These are phyloP conservation scores for Cyanistes caeruleus DNA, from an alignment of 2,113 vertebrate species.

Conservation along the genomic window DNA sequence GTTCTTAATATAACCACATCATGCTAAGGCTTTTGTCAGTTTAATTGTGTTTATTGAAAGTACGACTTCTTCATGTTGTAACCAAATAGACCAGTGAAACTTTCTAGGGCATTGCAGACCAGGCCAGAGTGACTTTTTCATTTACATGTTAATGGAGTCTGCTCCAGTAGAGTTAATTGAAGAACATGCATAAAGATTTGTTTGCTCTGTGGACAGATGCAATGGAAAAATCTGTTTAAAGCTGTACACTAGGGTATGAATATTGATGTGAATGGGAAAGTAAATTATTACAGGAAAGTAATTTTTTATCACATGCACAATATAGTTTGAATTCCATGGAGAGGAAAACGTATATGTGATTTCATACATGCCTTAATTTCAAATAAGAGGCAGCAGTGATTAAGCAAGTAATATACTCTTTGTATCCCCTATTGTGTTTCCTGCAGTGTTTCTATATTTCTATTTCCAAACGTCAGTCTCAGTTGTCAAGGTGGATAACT, in stretches of 20 bases:
- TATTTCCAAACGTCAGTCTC: neutral
- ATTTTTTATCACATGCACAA: slow-evolving; percentile 27
- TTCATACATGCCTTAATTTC: slow-evolving; percentile 43
- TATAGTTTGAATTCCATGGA: slow-evolving; percentile 20
- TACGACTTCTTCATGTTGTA: neutral
- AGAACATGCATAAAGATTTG: slow-evolving; percentile 57
- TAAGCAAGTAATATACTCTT: neutral
- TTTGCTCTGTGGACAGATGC: slow-evolving; percentile 58
- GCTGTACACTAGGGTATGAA: slow-evolving; percentile 25
- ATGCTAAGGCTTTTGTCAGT: neutral
- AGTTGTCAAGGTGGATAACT: neutral
- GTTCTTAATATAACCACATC: neutral
- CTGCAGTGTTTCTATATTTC: neutral
- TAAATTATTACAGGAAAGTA: slow-evolving; percentile 45
- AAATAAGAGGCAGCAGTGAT: neutral
- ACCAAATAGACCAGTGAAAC: neutral
- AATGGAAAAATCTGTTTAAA: slow-evolving; percentile 56
- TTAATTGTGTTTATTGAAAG: neutral
- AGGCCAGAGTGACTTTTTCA: slow-evolving; percentile 43
- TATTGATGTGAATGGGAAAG: slow-evolving; percentile 52
- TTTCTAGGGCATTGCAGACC: slow-evolving; percentile 1
- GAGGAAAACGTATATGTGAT: neutral
- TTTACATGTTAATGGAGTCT: slow-evolving; percentile 67
- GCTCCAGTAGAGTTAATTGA: slow-evolving; percentile 58
- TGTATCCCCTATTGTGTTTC: neutral